Evolutionary conservation across 2,113 vertebrate genomes (phyloP), one percentile per base, ranked within the genome.

Genomic region (Gavialis gangeticus): DNA sequence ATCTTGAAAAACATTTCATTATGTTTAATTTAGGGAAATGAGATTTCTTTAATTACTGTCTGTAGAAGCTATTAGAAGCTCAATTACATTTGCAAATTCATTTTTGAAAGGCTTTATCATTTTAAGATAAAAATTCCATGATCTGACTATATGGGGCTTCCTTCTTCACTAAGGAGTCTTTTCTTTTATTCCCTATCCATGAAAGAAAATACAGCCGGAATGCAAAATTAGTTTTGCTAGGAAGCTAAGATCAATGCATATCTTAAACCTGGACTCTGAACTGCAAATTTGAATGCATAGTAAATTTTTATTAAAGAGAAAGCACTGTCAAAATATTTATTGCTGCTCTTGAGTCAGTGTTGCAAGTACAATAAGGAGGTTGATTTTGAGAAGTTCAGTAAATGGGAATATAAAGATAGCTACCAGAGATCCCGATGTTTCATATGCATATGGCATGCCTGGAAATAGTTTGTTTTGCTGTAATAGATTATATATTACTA

Each of bases 31-130:
- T 98, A 96, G 96, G 97, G 94, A 98, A 98, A 98, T 97, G 94
- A 98, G 94, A 97, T 97, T 98, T 97, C 95, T 97, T 98, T 98
- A 98, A 98, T 98, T 98, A 95, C 95, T 97, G 91, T 97, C 96
- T 96, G 95, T 97, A 97, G 94, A 96, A 97, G 97, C 96, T 98
- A 97, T 98, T 98, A 98, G 94, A 97, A 97, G 96, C 97, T 97
- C 97, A 98, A 96, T 98, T 98, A 97, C 91, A 94, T 97, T 96
- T 96, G 89, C 85, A 96, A 97, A 97, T 97, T 97, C 94, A 95
- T 97, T 97, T 97, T 98, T 93, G 28, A 93, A 95, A 97, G 97
- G 96, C 80, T 71, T 96, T 98, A 97, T 96, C 30, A 85, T 96
- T 98, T 97, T 96, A 95, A 96, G 94, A 96, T 97, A 95, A 97